Base-by-base conservation (phyloP, 1,140 invertebrate species). In the Cotesia chilonis region DNA sequence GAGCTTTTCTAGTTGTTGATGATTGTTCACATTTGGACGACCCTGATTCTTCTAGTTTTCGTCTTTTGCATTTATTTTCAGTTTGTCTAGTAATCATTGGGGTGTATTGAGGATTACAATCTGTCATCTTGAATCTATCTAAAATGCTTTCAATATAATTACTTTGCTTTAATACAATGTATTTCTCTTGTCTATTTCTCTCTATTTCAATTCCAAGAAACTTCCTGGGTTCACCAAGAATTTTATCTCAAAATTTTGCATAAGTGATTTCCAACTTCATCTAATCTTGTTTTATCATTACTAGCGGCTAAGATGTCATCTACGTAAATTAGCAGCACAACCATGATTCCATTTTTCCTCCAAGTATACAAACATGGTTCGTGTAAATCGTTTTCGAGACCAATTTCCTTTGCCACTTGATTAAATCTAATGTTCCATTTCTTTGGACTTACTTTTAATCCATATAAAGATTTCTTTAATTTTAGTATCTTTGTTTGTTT, bases 21-120 rank as follows among this genome's bases (percentile, higher is more conserved):
- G 83, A 87, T 84, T 83, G 61, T 82, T 41, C 38, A 76, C 77
- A 81, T 83, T 76, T 81, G 84, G 85, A 85, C 83, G 79, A 84
- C 74, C 83, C 82, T 85, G 76, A 74, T 79, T 82, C 41, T 83
- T 78, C 82, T 76, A 83, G 85, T 84, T 82, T 82, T 81, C 70
- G 41, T 82, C 38, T 41, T 41, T 41, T 41, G 2, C 38, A 0
- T 41, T 1, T 41, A 41, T 41, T 41, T 41, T 41, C 83, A 84
- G 85, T 1, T 41, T 41, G 38, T 41, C 38, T 7, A 2, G 38
- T 41, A 41, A 41, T 1, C 38, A 70, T 75, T 36, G 65, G 36
- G 14, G 72, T 76, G 4, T 64, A 51, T 36, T 68, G 68, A 12
- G 65, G 54, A n/a, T 74, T 47, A 4, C 38, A 36, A 3, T 74